Evolutionary conservation across 2,797 vertebrate genomes (phyloP), one percentile per base, ranked within the genome.

Genomic region (Serranus cabrilla): DNA sequence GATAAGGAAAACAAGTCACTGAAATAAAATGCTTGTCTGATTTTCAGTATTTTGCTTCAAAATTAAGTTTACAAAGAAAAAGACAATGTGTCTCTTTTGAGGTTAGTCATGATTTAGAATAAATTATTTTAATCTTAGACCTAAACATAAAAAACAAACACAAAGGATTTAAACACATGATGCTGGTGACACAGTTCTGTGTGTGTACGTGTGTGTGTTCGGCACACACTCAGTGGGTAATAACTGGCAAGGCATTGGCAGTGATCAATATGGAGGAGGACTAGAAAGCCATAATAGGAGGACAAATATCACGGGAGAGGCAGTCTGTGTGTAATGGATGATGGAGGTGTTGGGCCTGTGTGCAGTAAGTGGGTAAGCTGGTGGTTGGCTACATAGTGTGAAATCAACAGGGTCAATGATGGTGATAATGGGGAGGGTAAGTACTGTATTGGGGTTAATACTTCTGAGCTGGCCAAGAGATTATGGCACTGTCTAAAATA

Each of bases 401-500:
- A 87, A 76, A 86, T 73, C 78, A 86, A 80, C 72, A 56, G 68
- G 82, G 84, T 91, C 84, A 92, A 89, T 87, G 81, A 83, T 70
- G 71, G 59, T 64, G 78, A 83, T 89, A 89, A 91, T 87, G 84
- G 82, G 70, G 64, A 85, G 84, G 80, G 81, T 91, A 91, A 89
- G 77, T 81, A 76, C 80, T 74, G 79, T 84, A 92, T 89, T 84
- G 85, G 87, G 92, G 93, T 94, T 92, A 94, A 93, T 92, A 86
- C 82, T 82, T 83, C 68, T 85, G 70, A 81, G 84, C 84, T 85
- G 59, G 76, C 71, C 68, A 87, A 77, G 76, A 86, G 87, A 91
- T 92, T 90, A 92, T 76, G 49, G 57, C 20, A 77, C 58, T 57
- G 71, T 81, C 71, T 79, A 74, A 88, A 87, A 80, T 74, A 88